Conservation (phyloP, 2,797 vertebrate genomes). For the Podarcis siculus region DNA sequence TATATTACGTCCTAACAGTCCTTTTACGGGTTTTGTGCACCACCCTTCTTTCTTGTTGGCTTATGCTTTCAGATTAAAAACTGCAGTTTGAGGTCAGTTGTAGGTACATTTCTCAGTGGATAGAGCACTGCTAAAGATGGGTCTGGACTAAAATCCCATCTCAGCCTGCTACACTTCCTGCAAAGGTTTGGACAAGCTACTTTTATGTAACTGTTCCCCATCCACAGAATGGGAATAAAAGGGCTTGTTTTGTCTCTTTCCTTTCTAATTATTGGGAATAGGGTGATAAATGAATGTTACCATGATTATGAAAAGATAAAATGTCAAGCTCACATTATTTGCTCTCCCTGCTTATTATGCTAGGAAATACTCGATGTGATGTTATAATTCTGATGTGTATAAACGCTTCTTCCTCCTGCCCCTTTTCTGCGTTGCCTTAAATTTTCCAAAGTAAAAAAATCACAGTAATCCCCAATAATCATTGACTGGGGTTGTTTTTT, state of each 20-base stretch:
- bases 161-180: neutral
- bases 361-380: neutral
- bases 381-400: neutral
- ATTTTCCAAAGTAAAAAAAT: neutral
- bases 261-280: neutral
- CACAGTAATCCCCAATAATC: neutral
- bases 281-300: neutral
- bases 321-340: neutral
- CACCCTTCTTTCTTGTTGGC: neutral
- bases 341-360: neutral
- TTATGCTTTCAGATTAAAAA: neutral
- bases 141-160: neutral
- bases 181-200: neutral
- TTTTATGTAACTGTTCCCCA: neutral
- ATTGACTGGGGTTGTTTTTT: neutral
- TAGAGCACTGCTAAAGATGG: slow-evolving; percentile 1
- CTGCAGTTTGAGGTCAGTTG: neutral
- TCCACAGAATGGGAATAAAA: neutral
- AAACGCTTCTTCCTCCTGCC: neutral
- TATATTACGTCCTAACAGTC: neutral
- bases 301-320: neutral
- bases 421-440: neutral
- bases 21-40: neutral
- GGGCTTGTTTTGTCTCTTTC: neutral
- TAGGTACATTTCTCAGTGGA: neutral